Base-by-base conservation (phyloP, 2,888 invertebrate species). In the Petrolisthes manimaculis region DNA sequence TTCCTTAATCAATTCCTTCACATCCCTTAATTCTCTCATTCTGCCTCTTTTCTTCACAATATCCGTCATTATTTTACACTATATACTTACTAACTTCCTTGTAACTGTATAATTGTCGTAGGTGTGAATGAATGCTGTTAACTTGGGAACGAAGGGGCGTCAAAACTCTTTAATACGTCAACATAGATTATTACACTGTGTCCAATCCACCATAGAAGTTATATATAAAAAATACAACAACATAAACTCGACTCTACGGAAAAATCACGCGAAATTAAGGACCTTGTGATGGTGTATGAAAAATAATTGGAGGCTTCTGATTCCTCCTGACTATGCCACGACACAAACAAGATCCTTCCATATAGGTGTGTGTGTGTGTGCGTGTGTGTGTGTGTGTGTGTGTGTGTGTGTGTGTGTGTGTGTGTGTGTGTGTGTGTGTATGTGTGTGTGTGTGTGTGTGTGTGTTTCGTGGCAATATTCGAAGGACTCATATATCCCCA, bases 331-430 rank as follows among this genome's bases (percentile, higher is more conserved):
- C 37, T 37, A 37, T 37, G 37, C 37, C 37, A 37, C 37, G 37
- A 37, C 0, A 37, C 37, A 37, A 37, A 37, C 37, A 37, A 37
- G 37, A 0, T 37, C 37, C 37, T 37, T 37, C 37, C 37, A 37
- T 37, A 37, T 37, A 37, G 37, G 37, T 37, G 37, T 37, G 37
- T 37, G 37, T 37, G 37, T 37, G 14, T 4, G 14, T 69, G 69
- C 5, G n/a, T 69, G 18, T 14, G 14, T n/a, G n/a, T 69, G 69
- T 69, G 69, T 69, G 69, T 69, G 69, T 69, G 3, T 69, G 69
- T 69, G 69, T 69, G 69, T 69, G 69, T 69, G 69, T 69, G 69
- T 69, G 69, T 69, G 69, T 69, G 69, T 69, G 69, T 69, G 69
- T 69, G 69, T 69, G 69, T 69, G 69, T 69, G 69, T 69, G 69